Base-by-base conservation (phyloP, 2,797 vertebrate genomes). In the Chelon auratus region DNA sequence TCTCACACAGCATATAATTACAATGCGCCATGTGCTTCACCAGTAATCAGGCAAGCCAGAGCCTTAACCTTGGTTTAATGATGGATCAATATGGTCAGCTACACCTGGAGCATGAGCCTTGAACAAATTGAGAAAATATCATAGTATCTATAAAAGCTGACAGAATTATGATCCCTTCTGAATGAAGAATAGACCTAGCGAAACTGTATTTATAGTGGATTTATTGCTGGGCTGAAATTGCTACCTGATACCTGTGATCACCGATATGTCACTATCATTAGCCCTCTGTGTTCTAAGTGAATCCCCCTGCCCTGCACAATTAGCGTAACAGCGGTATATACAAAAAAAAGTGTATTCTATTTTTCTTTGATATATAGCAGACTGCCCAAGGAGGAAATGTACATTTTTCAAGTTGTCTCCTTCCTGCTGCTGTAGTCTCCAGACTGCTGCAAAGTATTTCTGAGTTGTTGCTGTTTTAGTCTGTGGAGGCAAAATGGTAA, bases 151-250 rank as follows among this genome's bases (percentile, higher is more conserved):
- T 84, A 80, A 87, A 81, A 71, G 61, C 67, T 77, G 83, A 81
- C 78, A 84, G 75, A 82, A 59, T 77, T 80, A 84, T 76, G 80
- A 85, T 66, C 37, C 54, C 51, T 61, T 86, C 26, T 55, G 71
- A 86, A 87, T 88, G 72, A 88, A 88, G 84, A 84, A 73, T 54
- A 70, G 74, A 88, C 73, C 68, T 18, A 18, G 56, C 64, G 39
- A 79, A 85, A 72, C 50, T 62, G 72, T 78, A 69, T 80, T 82
- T 61, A 64, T 13, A 22, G 42, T 40, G 62, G 67, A 87, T 87
- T 79, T 81, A 84, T 52, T 67, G 68, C 53, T 18, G 75, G 54
- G 33, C 17, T 30, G 40, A 65, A 85, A 81, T 45, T 53, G 64
- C 68, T 43, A 73, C 70, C 73, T 58, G 56, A 58, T 33, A 33